phyloP scores from a whole-genome alignment of 64 coral and sea anemone genomes.

The Porites australiensis region DNA sequence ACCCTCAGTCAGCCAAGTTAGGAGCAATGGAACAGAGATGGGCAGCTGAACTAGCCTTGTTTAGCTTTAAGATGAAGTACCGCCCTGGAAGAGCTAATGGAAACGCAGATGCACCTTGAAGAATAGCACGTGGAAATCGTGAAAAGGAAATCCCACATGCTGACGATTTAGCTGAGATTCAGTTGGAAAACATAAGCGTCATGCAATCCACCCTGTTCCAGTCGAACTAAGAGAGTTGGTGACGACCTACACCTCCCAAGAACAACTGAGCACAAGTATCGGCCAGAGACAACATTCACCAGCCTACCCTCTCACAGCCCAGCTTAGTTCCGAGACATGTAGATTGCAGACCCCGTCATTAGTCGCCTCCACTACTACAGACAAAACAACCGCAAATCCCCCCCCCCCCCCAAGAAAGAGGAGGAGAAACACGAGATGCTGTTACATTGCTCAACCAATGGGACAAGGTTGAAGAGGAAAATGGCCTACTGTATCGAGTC shows the following conservation, averaged over 20 bases:
- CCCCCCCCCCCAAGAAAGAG: background rate
- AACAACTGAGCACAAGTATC: no score
- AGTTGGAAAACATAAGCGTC: no score
- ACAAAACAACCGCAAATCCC: background rate
- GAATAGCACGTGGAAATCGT: background rate
- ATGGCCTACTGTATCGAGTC: constrained; percentile 42
- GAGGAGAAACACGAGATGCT: background rate
- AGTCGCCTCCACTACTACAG: constrained; percentile 11
- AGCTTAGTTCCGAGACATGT: constrained; percentile 37
- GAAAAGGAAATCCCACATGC: background rate
- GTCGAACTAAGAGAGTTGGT: no score
- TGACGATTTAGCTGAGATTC: background rate
- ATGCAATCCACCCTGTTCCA: no score
- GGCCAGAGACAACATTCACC: no score
- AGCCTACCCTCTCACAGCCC: background rate
- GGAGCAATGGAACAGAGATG: constrained; percentile 53
- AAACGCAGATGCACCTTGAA: constrained; percentile 40
- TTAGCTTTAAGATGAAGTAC: constrained; percentile 39
- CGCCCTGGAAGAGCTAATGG: constrained; percentile 13
- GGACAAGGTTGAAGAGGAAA: constrained; percentile 13
- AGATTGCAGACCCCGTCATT: constrained; percentile 47
- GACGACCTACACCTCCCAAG: no score
- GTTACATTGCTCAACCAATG: constrained; percentile 33
- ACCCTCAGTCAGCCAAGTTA: constrained; percentile 21
- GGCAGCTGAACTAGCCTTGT: constrained; percentile 26